These are phyloP conservation scores for Ostrea edulis DNA, from an alignment of 1,140 invertebrate species.

Conservation along the genomic window DNA sequence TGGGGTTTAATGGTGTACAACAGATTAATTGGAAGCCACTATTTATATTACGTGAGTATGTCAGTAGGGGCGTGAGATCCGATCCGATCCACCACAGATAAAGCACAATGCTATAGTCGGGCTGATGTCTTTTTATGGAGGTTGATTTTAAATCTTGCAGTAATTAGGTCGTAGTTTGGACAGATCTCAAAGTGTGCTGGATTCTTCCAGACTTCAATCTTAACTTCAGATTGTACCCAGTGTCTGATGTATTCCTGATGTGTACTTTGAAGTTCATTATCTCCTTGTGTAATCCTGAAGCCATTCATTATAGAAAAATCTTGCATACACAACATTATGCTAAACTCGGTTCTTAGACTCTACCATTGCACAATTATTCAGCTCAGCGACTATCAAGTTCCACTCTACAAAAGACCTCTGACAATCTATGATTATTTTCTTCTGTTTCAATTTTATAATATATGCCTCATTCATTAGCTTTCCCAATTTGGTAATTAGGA, in stretches of 20 bases:
- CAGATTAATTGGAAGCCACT: no score
- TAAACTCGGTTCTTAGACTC: no score
- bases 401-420: no score
- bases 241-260: not conserved
- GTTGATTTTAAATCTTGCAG: not conserved
- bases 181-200: not conserved
- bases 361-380: no score
- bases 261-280: not conserved
- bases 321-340: not conserved
- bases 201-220: not conserved
- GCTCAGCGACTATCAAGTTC: no score
- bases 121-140: not conserved
- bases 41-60: not conserved
- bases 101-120: not conserved
- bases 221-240: not conserved
- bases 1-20: not conserved
- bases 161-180: not conserved
- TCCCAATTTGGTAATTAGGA: no score
- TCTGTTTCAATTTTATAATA: no score
- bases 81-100: not conserved
- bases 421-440: no score
- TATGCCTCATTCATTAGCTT: no score
- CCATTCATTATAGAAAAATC: slow-evolving; percentile 1
- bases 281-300: not conserved
- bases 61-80: slow-evolving; percentile 16